Conservation (phyloP, 2,797 vertebrate species). For the Eidolon dupreanum region DNA sequence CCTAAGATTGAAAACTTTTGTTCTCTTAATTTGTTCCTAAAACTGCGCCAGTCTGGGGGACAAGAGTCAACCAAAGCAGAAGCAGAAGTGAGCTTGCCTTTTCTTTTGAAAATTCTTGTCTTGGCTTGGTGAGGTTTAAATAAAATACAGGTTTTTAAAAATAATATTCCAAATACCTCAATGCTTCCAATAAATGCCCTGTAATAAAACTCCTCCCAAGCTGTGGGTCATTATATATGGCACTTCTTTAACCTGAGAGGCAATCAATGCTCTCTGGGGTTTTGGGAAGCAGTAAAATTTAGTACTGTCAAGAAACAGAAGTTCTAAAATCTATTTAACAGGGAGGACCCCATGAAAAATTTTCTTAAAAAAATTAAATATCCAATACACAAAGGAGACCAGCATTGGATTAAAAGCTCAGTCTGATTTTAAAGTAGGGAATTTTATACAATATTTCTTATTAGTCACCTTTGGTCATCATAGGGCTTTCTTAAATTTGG, state of each 20-base stretch:
- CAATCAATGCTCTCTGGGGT: constrained; percentile 74
- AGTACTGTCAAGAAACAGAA: constrained; percentile 69
- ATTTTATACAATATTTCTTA: not conserved
- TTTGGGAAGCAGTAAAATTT: constrained; percentile 78
- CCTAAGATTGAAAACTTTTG: constrained; percentile 22
- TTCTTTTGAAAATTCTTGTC: constrained; percentile 42
- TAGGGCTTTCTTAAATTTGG: not conserved
- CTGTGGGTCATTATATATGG: constrained; percentile 70
- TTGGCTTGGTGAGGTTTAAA: constrained; percentile 28
- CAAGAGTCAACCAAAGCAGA: not conserved
- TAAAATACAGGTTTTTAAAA: constrained; percentile 7
- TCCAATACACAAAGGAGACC: constrained; percentile 11
- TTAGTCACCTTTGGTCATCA: not conserved
- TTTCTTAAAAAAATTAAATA: not conserved
- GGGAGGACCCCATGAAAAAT: constrained; percentile 5
- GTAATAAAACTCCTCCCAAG: constrained; percentile 68
- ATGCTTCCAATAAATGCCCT: constrained; percentile 72
- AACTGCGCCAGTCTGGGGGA: constrained; percentile 38
- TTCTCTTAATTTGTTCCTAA: constrained; percentile 49
- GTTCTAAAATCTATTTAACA: constrained; percentile 73
- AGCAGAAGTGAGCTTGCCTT: not conserved
- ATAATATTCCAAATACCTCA: constrained; percentile 67
- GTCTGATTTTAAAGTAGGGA: not conserved
- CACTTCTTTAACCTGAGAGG: constrained; percentile 74
- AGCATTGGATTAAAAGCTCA: not conserved